phyloP scores from a whole-genome alignment of 2,888 invertebrate species.

The Chrysolina americana region DNA sequence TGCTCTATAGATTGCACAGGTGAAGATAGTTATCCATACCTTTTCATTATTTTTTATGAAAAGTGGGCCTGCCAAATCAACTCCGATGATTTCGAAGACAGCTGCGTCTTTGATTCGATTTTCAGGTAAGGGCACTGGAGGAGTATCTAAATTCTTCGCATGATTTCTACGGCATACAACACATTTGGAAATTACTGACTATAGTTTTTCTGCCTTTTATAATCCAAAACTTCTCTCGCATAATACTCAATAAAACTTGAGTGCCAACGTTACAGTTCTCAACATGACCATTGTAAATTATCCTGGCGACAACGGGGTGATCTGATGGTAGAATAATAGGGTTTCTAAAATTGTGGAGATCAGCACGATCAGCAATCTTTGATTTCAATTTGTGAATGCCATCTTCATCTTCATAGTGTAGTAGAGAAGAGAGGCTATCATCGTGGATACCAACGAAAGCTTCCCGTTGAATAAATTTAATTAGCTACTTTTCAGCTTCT shows the following conservation, averaged over 20 bases:
- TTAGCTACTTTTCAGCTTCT: background rate
- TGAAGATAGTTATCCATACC: background rate
- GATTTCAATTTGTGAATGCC: background rate
- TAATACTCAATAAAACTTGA: background rate
- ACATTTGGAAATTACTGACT: background rate
- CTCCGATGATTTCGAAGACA: conserved; percentile 14
- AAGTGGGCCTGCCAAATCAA: background rate
- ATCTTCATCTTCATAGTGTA: background rate
- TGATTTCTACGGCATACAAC: conserved; percentile 1
- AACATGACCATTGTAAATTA: background rate
- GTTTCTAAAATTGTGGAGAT: background rate
- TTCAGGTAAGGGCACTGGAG: conserved; percentile 17
- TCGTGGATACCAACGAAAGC: background rate
- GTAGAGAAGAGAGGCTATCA: background rate
- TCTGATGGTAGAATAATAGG: background rate
- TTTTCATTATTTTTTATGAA: conserved; percentile 6
- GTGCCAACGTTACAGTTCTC: background rate
- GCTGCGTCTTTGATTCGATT: conserved; percentile 10
- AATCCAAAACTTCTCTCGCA: conserved; percentile 6
- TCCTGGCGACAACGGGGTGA: background rate
- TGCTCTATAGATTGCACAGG: conserved; percentile 21
- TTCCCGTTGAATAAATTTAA: background rate
- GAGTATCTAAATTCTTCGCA: too few relatives aligned
- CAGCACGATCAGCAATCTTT: too few relatives aligned
- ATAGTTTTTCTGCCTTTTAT: background rate